Conservation (phyloP, 2,888 invertebrate species). For the Ommatoiulus sabulosus region DNA sequence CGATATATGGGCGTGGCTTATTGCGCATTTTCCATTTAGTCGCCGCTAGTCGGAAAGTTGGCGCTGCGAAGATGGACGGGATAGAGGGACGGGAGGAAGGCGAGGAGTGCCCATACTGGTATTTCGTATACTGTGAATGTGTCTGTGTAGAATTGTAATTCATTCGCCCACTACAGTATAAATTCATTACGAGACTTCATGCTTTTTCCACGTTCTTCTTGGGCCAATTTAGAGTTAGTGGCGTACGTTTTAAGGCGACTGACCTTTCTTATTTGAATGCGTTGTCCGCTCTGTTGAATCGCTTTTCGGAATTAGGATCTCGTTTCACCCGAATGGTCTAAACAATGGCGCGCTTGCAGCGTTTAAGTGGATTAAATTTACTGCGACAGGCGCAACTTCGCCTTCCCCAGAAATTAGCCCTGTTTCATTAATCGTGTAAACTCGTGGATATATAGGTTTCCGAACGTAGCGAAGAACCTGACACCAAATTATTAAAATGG, state of each 20-base stretch:
- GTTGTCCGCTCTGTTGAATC: not conserved
- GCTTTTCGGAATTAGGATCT: not conserved
- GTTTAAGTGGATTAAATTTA: conserved; percentile 32
- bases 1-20: too few relatives aligned
- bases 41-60: too few relatives aligned
- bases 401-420: not conserved
- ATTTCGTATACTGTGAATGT: too few relatives aligned
- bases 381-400: not conserved
- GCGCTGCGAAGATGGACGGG: too few relatives aligned
- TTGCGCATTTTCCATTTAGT: too few relatives aligned
- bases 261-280: not conserved
- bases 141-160: too few relatives aligned
- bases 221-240: too few relatives aligned
- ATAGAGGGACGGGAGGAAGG: too few relatives aligned
- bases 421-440: not conserved
- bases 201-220: too few relatives aligned
- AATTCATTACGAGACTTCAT: too few relatives aligned
- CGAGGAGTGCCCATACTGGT: too few relatives aligned
- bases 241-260: not conserved
- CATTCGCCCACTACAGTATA: too few relatives aligned
- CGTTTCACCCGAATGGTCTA: not conserved
- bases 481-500: not conserved
- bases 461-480: not conserved
- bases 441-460: not conserved
- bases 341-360: not conserved